phyloP scores from a whole-genome alignment of 2,113 vertebrate genomes.

The Leptobrachium leishanense region DNA sequence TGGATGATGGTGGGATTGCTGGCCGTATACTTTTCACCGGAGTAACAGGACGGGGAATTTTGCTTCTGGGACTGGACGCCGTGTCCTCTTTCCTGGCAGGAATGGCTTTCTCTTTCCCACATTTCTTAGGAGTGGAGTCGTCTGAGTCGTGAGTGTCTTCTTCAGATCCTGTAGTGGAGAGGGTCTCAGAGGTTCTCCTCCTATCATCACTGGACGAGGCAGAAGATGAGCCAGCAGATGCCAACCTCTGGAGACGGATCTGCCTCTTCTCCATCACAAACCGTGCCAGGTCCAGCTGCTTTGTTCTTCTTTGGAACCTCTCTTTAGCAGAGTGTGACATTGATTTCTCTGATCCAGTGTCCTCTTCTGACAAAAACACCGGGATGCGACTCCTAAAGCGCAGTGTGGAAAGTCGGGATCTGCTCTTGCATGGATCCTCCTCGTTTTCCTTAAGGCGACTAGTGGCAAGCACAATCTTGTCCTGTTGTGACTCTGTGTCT shows the following conservation, averaged over 20 bases:
- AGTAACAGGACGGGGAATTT: conserved; percentile 82
- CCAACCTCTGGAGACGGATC: conserved; percentile 73
- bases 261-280: conserved; percentile 86
- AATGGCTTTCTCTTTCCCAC: conserved; percentile 53
- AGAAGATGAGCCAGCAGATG: conserved; percentile 82
- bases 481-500: conserved; percentile 48
- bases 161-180: conserved; percentile 85
- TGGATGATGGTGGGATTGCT: conserved; percentile 6
- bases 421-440: conserved; percentile 19
- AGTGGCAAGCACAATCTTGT: conserved; percentile 23
- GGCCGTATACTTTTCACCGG: conserved; percentile 59
- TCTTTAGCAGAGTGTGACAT: conserved; percentile 67
- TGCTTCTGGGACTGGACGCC: conserved; percentile 68
- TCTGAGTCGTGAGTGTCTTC: conserved; percentile 84
- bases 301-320: conserved; percentile 56
- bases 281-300: conserved; percentile 80
- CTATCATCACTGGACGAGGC: conserved; percentile 84
- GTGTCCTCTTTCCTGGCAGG: conserved; percentile 63
- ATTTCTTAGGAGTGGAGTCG: conserved; percentile 69
- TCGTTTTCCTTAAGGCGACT: conserved; percentile 56
- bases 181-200: conserved; percentile 76
- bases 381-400: conserved; percentile 84
- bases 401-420: conserved; percentile 52
- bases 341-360: conserved; percentile 80
- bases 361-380: conserved; percentile 83